Conservation (phyloP, 2,113 vertebrate species). For the Dipodomys stephensi region DNA sequence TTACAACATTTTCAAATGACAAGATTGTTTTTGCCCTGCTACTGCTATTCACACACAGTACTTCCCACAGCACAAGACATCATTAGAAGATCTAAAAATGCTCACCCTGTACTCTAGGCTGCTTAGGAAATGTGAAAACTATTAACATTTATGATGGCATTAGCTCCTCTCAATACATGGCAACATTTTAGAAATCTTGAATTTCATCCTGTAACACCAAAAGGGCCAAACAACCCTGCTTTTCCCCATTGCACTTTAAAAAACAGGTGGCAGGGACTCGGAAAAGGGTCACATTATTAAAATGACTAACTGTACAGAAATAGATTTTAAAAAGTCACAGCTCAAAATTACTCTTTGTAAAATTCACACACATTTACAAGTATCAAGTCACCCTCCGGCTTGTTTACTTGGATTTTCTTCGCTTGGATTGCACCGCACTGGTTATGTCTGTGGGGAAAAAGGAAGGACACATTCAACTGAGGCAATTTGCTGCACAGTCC, state of each 20-base stretch:
- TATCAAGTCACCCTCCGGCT: constrained; percentile 89
- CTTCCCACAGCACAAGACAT: constrained; percentile 89
- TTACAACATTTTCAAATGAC: constrained; percentile 88
- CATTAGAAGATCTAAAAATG: constrained; percentile 88
- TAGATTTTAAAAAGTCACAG: constrained; percentile 89
- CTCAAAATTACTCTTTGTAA: constrained; percentile 90
- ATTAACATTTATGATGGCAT: constrained; percentile 78
- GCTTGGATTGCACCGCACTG: constrained; percentile 96
- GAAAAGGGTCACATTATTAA: constrained; percentile 90
- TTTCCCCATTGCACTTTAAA: constrained; percentile 80
- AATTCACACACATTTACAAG: constrained; percentile 95
- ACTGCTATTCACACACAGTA: constrained; percentile 91
- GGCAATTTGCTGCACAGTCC: neutral
- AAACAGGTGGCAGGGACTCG: constrained; percentile 80
- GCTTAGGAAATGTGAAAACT: constrained; percentile 87
- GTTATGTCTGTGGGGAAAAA: constrained; percentile 91
- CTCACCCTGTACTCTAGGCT: constrained; percentile 88
- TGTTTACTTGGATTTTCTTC: constrained; percentile 98
- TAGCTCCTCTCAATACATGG: constrained; percentile 82
- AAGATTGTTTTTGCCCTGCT: constrained; percentile 83
- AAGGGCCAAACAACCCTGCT: constrained; percentile 80
- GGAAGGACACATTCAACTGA: constrained; percentile 55
- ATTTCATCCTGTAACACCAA: constrained; percentile 82
- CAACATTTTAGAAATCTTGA: constrained; percentile 83
- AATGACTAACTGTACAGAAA: constrained; percentile 95